These are phyloP conservation scores for Sinelater perroti DNA, from an alignment of 2,888 invertebrate species.

Conservation along the genomic window DNA sequence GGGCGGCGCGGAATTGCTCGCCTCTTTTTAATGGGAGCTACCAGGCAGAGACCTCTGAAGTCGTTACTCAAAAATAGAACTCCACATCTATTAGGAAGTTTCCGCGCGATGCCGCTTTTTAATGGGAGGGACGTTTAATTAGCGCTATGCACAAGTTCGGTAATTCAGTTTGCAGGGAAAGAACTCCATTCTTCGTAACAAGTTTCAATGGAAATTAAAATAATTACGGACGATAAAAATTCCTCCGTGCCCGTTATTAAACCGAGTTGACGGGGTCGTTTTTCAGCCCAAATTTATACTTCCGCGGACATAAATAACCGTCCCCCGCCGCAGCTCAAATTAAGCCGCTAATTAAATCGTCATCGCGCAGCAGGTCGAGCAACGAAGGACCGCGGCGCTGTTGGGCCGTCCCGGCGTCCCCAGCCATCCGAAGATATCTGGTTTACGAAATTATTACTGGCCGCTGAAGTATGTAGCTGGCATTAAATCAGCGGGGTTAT, in stretches of 20 bases:
- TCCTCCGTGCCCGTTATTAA: too few relatives aligned
- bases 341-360: slow-evolving; percentile 4
- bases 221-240: neutral
- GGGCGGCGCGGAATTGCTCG: neutral
- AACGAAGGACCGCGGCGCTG: neutral
- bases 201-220: slow-evolving; percentile 2
- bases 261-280: too few relatives aligned
- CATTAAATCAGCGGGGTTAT: slow-evolving; percentile 9
- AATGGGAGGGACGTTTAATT: neutral
- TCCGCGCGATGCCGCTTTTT: neutral
- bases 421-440: slow-evolving; percentile 6
- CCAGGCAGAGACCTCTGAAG: neutral
- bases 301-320: too few relatives aligned
- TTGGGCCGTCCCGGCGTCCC: neutral
- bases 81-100: slow-evolving; percentile 13
- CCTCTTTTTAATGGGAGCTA: neutral
- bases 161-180: neutral
- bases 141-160: neutral
- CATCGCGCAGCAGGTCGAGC: neutral
- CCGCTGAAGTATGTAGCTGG: slow-evolving; percentile 2
- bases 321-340: too few relatives aligned
- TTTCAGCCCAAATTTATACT: too few relatives aligned
- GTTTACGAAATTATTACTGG: slow-evolving; percentile 14
- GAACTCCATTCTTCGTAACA: neutral
- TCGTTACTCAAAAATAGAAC: slow-evolving; percentile 3